phyloP scores from a whole-genome alignment of 2,888 invertebrate genomes.

The Deilephila porcellus region DNA sequence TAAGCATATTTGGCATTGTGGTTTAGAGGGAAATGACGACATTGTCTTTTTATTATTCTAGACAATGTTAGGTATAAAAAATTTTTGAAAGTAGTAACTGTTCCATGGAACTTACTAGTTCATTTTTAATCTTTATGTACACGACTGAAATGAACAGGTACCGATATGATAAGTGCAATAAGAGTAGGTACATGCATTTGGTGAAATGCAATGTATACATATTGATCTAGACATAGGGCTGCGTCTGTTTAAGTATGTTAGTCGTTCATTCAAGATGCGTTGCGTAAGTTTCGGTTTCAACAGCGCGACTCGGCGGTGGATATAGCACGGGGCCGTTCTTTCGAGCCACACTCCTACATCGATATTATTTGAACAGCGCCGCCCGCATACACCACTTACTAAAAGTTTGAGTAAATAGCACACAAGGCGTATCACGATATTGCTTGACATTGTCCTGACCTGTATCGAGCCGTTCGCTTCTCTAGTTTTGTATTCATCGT shows the following conservation, averaged over 20 bases:
- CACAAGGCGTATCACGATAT: slow-evolving; percentile 55
- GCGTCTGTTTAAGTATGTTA: slow-evolving; percentile 62
- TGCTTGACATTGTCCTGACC: slow-evolving; percentile 47
- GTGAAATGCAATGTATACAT: slow-evolving; percentile 47
- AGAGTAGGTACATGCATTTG: slow-evolving; percentile 44
- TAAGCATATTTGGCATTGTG: slow-evolving; percentile 8
- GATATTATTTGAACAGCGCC: slow-evolving; percentile 67
- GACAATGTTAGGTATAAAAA: neutral
- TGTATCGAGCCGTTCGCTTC: neutral
- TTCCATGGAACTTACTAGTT: slow-evolving; percentile 18
- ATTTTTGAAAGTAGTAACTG: slow-evolving; percentile 12
- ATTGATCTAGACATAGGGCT: slow-evolving; percentile 53
- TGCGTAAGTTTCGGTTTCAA: slow-evolving; percentile 79
- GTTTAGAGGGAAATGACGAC: slow-evolving; percentile 7
- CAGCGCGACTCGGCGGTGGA: slow-evolving; percentile 65
- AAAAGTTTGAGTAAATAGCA: slow-evolving; percentile 68
- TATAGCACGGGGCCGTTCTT: slow-evolving; percentile 81
- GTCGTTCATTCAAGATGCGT: slow-evolving; percentile 70
- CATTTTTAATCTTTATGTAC: neutral
- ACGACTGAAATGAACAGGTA: slow-evolving; percentile 28
- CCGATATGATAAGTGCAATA: slow-evolving; percentile 38
- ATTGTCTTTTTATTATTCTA: neutral
- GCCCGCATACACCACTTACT: slow-evolving; percentile 65
- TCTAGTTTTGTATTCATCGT: slow-evolving; percentile 11
- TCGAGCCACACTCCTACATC: slow-evolving; percentile 74